Conservation (phyloP, 2,113 vertebrate genomes). For the Dromiciops gliroides region DNA sequence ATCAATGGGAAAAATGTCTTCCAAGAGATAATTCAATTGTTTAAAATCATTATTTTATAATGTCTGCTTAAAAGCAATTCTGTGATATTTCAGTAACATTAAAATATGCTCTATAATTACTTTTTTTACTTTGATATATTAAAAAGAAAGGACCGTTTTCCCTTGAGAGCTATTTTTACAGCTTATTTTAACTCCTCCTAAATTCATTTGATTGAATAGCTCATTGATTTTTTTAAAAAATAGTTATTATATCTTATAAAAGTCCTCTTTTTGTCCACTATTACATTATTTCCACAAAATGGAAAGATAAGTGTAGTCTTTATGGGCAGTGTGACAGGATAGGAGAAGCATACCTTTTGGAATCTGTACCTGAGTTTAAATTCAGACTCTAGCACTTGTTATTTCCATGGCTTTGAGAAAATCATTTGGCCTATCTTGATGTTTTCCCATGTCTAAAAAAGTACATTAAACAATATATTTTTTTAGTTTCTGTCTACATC, state of each 20-base stretch:
- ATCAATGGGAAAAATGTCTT: slow-evolving; percentile 72
- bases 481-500: neutral
- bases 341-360: neutral
- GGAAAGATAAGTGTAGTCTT: neutral
- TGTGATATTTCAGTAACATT: neutral
- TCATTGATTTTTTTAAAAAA: neutral
- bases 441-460: neutral
- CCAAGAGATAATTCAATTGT: slow-evolving; percentile 67
- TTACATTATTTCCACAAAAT: neutral
- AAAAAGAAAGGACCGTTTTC: neutral
- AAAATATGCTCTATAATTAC: neutral
- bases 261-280: neutral
- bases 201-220: neutral
- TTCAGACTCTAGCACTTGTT: neutral
- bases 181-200: neutral
- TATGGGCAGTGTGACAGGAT: neutral
- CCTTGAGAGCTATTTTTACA: neutral
- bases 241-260: neutral
- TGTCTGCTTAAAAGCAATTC: neutral
- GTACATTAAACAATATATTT: neutral
- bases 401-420: neutral
- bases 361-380: neutral
- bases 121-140: neutral
- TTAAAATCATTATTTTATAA: slow-evolving; percentile 69
- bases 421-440: neutral